Conservation (phyloP, 2,113 vertebrate genomes). For the Zapornia atra region DNA sequence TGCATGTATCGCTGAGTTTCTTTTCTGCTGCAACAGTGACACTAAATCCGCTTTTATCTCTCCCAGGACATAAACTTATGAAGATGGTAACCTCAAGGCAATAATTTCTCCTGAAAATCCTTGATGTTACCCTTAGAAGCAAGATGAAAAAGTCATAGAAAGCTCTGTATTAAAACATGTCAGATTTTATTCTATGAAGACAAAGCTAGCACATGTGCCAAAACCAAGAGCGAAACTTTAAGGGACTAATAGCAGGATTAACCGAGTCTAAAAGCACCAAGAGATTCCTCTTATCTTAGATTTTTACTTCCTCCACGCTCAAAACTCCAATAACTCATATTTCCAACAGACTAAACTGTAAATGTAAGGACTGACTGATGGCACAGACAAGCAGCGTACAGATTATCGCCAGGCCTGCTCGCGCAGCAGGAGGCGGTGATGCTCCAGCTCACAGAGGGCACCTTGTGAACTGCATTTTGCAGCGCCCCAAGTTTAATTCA, state of each 20-base stretch:
- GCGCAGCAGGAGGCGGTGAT: not conserved
- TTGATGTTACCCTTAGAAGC: not conserved
- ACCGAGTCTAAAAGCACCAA: not conserved
- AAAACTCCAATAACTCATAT: not conserved
- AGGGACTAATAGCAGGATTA: not conserved
- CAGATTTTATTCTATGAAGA: not conserved
- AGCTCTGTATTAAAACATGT: not conserved
- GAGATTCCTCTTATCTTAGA: not conserved
- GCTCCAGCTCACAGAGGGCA: not conserved
- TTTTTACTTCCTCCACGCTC: not conserved
- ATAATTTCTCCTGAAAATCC: not conserved
- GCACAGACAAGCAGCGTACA: accelerated
- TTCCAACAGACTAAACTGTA: not conserved
- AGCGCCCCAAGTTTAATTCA: not conserved
- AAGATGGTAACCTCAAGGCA: not conserved
- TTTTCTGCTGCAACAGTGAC: not conserved
- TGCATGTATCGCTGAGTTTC: not conserved
- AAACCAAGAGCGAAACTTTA: not conserved
- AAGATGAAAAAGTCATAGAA: not conserved
- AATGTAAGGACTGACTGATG: accelerated
- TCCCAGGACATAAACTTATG: not conserved
- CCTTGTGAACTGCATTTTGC: not conserved
- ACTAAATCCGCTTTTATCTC: not conserved
- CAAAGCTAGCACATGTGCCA: not conserved
- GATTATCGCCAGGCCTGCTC: not conserved